Base-by-base conservation (phyloP, 2,888 invertebrate species). In the Hermodice carunculata region DNA sequence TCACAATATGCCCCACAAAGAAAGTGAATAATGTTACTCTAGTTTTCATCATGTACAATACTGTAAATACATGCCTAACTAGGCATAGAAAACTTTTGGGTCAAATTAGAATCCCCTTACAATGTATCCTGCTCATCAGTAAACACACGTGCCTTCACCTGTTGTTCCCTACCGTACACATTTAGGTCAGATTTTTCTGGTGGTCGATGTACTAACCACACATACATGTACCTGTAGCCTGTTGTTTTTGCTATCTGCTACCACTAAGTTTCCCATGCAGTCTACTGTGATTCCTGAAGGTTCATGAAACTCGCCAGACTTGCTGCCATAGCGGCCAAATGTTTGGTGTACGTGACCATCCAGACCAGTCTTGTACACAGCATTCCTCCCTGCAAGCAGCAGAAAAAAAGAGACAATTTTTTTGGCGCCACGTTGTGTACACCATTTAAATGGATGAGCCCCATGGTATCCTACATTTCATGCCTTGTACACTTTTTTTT, bases 211-310 rank as follows among this genome's bases (percentile, higher is more conserved):
- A n/a, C n/a, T n/a, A n/a, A n/a, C n/a, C n/a, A n/a, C n/a, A n/a
- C n/a, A n/a, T n/a, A n/a, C n/a, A n/a, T 29, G 22, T 69, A 80
- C 80, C 76, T 80, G 78, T 22, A 80, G 49, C 31, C 80, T 65
- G 67, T 80, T 73, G 58, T 80, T 80, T 62, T 71, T 79, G 69
- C 80, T 80, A 66, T 81, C 81, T 1, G 73, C 81, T 3, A 81
- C 73, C 3, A 81, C 59, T 57, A 78, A 69, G 61, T 80, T 73
- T 3, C 81, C 80, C 52, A 66, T 67, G 52, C 54, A 64, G 62
- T 80, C 81, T 0, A 74, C 75, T 14, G 76, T 64, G 3, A 80
- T 68, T 4, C 80, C 81, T 17, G 79, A 78, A 3, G 81, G 80
- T 59, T 81, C 77, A 40, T 51, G 43, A 46, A 81, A 75, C 54